Evolutionary conservation across 2,797 vertebrate species (phyloP).

Genomic region (Propithecus deckenii): DNA sequence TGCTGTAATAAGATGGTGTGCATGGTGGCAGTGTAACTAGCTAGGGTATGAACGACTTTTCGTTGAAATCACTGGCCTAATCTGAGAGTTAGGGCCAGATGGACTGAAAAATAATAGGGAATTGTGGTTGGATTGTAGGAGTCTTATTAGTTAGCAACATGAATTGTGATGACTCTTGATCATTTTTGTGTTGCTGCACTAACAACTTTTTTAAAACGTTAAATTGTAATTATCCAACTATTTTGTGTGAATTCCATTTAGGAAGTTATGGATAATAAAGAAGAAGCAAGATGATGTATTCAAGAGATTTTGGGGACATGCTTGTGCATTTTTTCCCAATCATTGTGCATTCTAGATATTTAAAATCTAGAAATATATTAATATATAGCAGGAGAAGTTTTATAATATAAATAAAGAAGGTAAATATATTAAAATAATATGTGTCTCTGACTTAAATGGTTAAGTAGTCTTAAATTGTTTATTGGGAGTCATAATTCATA

Average conservation of each 20-base stretch:
- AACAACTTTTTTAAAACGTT: not conserved
- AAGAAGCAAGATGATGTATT: not conserved
- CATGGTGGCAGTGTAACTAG: not conserved
- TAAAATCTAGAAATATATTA: slow-evolving; percentile 19
- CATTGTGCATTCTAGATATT: not conserved
- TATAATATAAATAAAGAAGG: not conserved
- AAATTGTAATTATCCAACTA: not conserved
- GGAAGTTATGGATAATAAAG: not conserved
- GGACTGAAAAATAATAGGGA: not conserved
- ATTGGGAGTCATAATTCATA: not conserved
- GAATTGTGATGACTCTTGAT: not conserved
- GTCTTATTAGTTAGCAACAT: not conserved
- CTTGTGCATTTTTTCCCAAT: not conserved
- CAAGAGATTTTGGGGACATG: not conserved
- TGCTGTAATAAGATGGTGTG: not conserved
- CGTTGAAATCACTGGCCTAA: not conserved
- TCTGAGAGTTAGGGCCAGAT: not conserved
- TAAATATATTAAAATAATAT: not conserved
- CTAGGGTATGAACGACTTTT: not conserved
- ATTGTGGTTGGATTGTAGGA: not conserved
- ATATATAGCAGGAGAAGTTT: not conserved
- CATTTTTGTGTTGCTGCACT: not conserved
- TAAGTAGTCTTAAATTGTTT: not conserved
- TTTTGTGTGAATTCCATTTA: slow-evolving; percentile 6
- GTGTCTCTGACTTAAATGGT: not conserved